phyloP scores from a whole-genome alignment of 1,140 invertebrate genomes.

The Mamestra configurata region DNA sequence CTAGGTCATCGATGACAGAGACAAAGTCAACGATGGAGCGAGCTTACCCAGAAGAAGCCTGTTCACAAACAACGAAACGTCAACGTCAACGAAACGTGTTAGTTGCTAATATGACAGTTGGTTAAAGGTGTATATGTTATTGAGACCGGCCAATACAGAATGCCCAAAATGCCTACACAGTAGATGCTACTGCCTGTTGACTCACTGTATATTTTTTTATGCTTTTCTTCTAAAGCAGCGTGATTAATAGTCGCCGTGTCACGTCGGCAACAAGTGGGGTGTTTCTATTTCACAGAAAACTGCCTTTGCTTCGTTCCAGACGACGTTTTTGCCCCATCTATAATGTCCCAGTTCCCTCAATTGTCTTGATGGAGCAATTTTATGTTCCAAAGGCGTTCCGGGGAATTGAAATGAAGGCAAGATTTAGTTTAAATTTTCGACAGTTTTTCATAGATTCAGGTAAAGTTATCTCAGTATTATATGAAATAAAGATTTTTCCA shows the following conservation, averaged over 20 bases:
- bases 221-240: neutral
- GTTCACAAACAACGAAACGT: too few relatives aligned
- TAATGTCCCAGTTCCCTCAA: neutral
- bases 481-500: too few relatives aligned
- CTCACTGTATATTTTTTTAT: neutral
- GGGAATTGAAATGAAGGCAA: neutral
- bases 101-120: too few relatives aligned
- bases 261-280: conserved; percentile 30
- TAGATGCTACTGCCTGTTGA: neutral
- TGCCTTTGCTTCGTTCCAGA: neutral
- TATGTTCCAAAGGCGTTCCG: neutral
- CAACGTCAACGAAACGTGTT: too few relatives aligned
- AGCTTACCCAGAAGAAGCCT: too few relatives aligned
- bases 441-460: too few relatives aligned
- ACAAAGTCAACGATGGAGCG: too few relatives aligned
- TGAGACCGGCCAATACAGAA: too few relatives aligned
- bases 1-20: too few relatives aligned
- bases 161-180: too few relatives aligned
- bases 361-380: neutral
- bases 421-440: neutral
- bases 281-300: conserved; percentile 30
- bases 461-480: too few relatives aligned
- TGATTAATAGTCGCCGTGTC: conserved; percentile 16
- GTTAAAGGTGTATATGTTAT: too few relatives aligned
- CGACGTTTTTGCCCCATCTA: neutral